Evolutionary conservation across 2,888 invertebrate genomes (phyloP), one percentile per base, ranked within the genome.

Genomic region (Syrista parreyssii): DNA sequence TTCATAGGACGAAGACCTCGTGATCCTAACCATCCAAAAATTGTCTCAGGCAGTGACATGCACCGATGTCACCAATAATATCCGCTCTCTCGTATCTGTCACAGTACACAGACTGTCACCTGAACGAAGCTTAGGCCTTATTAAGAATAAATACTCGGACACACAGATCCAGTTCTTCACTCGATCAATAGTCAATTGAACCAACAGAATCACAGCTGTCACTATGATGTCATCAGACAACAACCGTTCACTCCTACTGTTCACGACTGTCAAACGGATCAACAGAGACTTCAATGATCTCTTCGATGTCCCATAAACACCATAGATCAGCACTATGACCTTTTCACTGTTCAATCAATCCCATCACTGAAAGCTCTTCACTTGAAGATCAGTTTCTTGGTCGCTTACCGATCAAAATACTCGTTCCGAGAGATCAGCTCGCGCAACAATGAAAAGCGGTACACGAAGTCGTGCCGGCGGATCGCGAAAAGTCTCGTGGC

Each of bases 401-500:
- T 23, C 9, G 23, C 55, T 55, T 23, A 9, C 23, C 55, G 55
- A 55, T 55, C 23, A 55, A 23, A 15, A 23, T 23, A 55, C 3
- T 55, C 55, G 55, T 9, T 23, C 23, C 23, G 23, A 55, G 55
- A 55, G 55, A 1, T 32, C 40, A 32, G 33, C 73, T 68, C 23
- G 33, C 34, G 35, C 34, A 69, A 75, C 74, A 68, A 23, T 55
- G 55, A 71, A 68, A 72, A 76, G 73, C 40, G 31, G 12, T 68
- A 32, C 73, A 75, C n/a, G 15, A 40, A 72, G 75, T 68, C 23
- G 35, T 68, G 32, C 36, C 72, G 72, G 12, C 68, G 36, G 12
- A 69, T 55, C 71, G 68, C 73, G 68, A 73, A 71, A 31, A 30
- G 23, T 55, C 55, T 55, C 55, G 23, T 55, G 55, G 9, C 23